These are phyloP conservation scores for Ictidomys tridecemlineatus DNA, from an alignment of 2,113 vertebrate species.

Conservation along the genomic window DNA sequence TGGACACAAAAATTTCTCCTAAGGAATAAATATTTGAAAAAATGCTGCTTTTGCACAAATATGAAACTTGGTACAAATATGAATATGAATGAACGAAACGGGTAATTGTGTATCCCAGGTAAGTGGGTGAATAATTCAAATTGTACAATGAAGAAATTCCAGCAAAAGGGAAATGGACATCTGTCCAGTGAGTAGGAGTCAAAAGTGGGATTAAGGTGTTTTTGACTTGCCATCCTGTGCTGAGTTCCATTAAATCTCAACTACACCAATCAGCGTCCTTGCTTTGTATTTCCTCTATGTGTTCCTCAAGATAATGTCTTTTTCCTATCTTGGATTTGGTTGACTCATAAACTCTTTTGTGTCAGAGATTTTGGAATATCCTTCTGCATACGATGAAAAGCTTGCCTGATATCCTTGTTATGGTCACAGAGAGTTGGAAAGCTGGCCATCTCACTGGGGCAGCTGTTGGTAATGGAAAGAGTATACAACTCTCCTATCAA, in stretches of 20 bases:
- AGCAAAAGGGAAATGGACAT: neutral
- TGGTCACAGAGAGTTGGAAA: neutral
- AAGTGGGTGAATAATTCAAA: slow-evolving; percentile 32
- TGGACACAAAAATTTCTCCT: slow-evolving; percentile 41
- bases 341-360: slow-evolving; percentile 35
- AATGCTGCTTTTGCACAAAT: neutral
- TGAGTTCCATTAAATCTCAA: slow-evolving; percentile 21
- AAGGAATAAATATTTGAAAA: slow-evolving; percentile 1
- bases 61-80: neutral
- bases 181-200: neutral
- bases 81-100: slow-evolving; percentile 11
- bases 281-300: slow-evolving; percentile 2
- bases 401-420: neutral
- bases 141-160: neutral
- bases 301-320: neutral
- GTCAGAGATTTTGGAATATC: slow-evolving; percentile 25
- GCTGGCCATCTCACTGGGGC: neutral
- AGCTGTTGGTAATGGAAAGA: neutral
- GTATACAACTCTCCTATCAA: neutral
- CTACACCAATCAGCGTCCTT: neutral
- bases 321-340: neutral
- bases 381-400: neutral
- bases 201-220: neutral
- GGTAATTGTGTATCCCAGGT: neutral
- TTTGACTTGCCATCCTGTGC: slow-evolving; percentile 9